Evolutionary conservation across 2,888 invertebrate species (phyloP), one percentile per base, ranked within the genome.

Genomic region (Trimorus sp.): DNA sequence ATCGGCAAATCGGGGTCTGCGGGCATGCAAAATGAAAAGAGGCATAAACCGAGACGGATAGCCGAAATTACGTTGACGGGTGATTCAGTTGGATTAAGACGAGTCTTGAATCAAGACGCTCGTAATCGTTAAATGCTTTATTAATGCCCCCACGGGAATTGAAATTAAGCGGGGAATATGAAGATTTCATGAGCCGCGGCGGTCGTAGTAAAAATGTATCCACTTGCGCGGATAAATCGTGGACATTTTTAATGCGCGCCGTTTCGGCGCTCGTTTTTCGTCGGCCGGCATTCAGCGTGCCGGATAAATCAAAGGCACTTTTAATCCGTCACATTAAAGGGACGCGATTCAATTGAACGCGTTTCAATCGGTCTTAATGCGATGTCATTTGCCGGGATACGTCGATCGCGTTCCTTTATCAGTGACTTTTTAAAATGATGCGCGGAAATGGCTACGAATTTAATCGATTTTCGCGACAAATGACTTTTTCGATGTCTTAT

Each of bases 241-340:
- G 26, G 26, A 26, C 26, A 26, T 26, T 26, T 26, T 26, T 26
- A 26, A 26, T 26, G 26, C 26, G 26, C 26, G 26, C 2, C 26
- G 26, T 26, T 26, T 3, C 26, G 26, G 26, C 26, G 26, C 26
- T 26, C 26, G 26, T 26, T 26, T 26, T 26, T 26, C 26, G 26
- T 26, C 26, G 26, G 26, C 26, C 42, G 62, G 40, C 60, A 62
- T 71, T 71, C 51, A 63, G 12, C 45, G n/a, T 15, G 45, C 7
- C 53, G 58, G 59, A 68, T 75, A 75, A 75, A 68, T 75, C 76
- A 69, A 69, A 76, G 68, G 15, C 54, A 37, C 49, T 76, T 76
- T 68, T 69, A 76, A 68, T 76, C 69, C 68, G 68, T 62, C 76
- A 56, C 76, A 69, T 76, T 62, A 76, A 69, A 76, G 69, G 12